These are phyloP conservation scores for Corythoichthys haematopterus DNA, from an alignment of 2,113 vertebrate species.

Conservation along the genomic window DNA sequence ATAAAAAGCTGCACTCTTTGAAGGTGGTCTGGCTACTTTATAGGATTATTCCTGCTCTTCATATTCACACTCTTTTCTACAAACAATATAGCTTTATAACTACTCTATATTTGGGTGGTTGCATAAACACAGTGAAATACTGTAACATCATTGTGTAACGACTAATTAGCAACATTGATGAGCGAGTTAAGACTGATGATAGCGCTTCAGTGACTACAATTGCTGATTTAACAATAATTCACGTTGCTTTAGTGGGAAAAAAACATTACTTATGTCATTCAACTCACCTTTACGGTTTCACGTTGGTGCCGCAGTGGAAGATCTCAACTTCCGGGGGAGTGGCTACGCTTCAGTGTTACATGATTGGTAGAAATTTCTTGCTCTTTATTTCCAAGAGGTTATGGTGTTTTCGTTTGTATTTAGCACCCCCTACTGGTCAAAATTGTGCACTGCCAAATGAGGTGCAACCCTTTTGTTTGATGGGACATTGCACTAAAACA, in stretches of 20 bases:
- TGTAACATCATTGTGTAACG: too few species aligned
- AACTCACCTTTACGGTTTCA: conserved; percentile 50
- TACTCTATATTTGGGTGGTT: too few species aligned
- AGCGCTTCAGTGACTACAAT: too few species aligned
- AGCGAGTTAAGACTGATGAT: too few species aligned
- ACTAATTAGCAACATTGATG: too few species aligned
- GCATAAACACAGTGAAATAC: too few species aligned
- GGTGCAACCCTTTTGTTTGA: not conserved
- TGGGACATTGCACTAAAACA: not conserved
- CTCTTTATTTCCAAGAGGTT: not conserved
- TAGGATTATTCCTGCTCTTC: too few species aligned
- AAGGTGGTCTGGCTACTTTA: too few species aligned
- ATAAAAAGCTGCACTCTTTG: not conserved
- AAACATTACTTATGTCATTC: not conserved
- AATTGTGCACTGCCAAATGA: not conserved
- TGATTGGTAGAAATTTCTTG: conserved; percentile 21
- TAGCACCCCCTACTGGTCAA: conserved; percentile 11
- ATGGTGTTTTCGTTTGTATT: not conserved
- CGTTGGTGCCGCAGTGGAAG: conserved; percentile 6
- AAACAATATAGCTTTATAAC: too few species aligned
- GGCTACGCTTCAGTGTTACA: not conserved
- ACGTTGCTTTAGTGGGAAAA: too few species aligned
- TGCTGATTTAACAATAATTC: not conserved
- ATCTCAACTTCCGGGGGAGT: conserved; percentile 31
- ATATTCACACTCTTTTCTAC: too few species aligned